phyloP scores from a whole-genome alignment of 2,797 vertebrate genomes.

The Cynodonichthys magdalenae region DNA sequence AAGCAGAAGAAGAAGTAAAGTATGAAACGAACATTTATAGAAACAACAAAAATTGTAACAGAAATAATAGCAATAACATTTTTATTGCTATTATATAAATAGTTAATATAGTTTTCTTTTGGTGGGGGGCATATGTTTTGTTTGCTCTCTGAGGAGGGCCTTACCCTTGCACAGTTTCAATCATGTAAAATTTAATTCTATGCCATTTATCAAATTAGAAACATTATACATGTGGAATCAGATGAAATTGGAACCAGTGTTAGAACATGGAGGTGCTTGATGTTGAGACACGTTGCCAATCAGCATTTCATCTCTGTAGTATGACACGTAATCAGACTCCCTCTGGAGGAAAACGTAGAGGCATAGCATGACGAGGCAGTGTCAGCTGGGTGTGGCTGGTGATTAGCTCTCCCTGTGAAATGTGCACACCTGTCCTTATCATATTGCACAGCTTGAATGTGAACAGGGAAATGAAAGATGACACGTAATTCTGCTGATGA shows the following conservation, averaged over 20 bases:
- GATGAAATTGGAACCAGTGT: not conserved
- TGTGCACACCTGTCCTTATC: constrained; percentile 40
- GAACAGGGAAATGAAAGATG: constrained; percentile 9
- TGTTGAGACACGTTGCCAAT: constrained; percentile 35
- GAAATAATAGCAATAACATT: too few species aligned
- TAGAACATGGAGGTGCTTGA: constrained; percentile 13
- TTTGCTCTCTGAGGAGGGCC: too few species aligned
- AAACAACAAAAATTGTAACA: too few species aligned
- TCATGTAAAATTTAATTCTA: too few species aligned
- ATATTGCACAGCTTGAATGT: constrained; percentile 23
- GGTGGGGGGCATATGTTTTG: too few species aligned
- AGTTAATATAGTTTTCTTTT: too few species aligned
- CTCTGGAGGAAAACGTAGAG: constrained; percentile 18
- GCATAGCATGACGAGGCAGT: constrained; percentile 16
- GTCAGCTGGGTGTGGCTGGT: constrained; percentile 21
- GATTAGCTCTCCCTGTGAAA: constrained; percentile 43
- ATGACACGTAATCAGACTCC: constrained; percentile 36
- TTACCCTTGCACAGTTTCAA: too few species aligned
- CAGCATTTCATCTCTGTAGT: constrained; percentile 21
- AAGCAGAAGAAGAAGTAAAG: too few species aligned
- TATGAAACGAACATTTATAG: too few species aligned
- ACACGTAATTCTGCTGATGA: constrained; percentile 4
- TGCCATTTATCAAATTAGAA: too few species aligned
- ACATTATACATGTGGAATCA: too few species aligned
- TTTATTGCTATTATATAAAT: too few species aligned